Conservation (phyloP, 2,113 vertebrate species). For the Gobiocypris rarus region DNA sequence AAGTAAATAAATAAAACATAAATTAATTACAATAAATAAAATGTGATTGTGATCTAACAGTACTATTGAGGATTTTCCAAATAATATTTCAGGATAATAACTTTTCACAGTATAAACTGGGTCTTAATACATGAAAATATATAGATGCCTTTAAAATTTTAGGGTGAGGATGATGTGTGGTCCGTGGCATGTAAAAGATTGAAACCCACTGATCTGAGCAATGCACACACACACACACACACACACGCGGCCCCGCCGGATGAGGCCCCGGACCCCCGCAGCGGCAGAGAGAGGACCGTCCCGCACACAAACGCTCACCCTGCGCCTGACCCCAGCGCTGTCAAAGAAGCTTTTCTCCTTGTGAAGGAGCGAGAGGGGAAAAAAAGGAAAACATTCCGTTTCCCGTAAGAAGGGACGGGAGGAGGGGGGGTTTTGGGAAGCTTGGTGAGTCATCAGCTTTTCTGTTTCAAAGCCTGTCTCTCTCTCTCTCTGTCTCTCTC, state of each 20-base stretch:
- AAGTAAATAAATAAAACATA: too few species aligned
- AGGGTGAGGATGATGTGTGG: neutral
- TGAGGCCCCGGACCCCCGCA: slow-evolving; percentile 26
- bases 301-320: slow-evolving; percentile 69
- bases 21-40: too few species aligned
- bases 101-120: neutral
- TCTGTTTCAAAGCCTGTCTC: slow-evolving; percentile 64
- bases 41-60: too few species aligned
- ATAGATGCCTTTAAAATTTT: neutral
- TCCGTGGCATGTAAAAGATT: neutral
- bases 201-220: neutral
- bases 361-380: slow-evolving; percentile 36
- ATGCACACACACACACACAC: slow-evolving; percentile 12
- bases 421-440: slow-evolving; percentile 79
- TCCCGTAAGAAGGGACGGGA: slow-evolving; percentile 77
- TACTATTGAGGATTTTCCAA: too few species aligned
- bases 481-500: neutral
- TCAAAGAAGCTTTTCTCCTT: slow-evolving; percentile 60
- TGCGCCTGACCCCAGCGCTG: slow-evolving; percentile 65
- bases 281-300: slow-evolving; percentile 19
- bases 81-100: neutral
- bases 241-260: neutral
- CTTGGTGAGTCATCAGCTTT: slow-evolving; percentile 82
- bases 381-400: slow-evolving; percentile 72
- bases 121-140: neutral